A percentile compares a stretch with the other conserved stretches of the same genome.
These are phyloP conservation scores for Drosophila subobscura DNA, from an alignment of 1,140 invertebrate genomes.

Conservation along the genomic window DNA sequence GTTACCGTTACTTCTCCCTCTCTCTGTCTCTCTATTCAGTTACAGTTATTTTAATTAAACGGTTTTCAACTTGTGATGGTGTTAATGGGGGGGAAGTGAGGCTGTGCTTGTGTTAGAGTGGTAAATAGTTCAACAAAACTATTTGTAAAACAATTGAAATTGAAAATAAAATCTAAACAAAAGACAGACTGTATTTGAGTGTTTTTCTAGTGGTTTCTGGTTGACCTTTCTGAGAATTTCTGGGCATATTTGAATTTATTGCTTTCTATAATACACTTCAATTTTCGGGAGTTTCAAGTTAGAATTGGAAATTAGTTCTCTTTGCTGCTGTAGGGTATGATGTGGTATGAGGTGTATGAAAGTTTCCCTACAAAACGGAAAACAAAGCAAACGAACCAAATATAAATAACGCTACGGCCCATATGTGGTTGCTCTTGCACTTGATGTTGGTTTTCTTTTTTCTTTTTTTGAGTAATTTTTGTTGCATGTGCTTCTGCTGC, in stretches of 20 bases:
- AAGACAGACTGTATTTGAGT: conserved; percentile 5
- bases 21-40: conserved; percentile 1
- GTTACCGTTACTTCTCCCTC: conserved; percentile 25
- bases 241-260: conserved; percentile 26
- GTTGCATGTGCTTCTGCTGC: conserved; percentile 32
- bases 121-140: background rate
- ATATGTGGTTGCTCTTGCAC: conserved; percentile 29
- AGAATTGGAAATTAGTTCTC: conserved; percentile 25
- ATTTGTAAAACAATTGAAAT: conserved; percentile 37
- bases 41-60: no score
- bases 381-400: conserved; percentile 61
- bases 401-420: conserved; percentile 48
- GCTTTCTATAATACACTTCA: conserved; percentile 52
- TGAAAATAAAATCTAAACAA: conserved; percentile 21
- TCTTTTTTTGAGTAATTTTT: conserved; percentile 20
- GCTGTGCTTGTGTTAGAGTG: conserved; percentile 12
- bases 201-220: background rate
- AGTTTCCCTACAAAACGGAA: conserved; percentile 45
- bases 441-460: conserved; percentile 18
- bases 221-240: conserved; percentile 10
- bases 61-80: conserved; percentile 5
- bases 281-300: conserved; percentile 48
- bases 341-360: conserved; percentile 20
- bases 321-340: conserved; percentile 22
- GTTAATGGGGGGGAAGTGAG: conserved; percentile 8